Percentiles rank a stretch among this genome's conserved stretches.
These are phyloP conservation scores for Nomada fabriciana DNA, from an alignment of 2,888 invertebrate genomes.

Conservation along the genomic window DNA sequence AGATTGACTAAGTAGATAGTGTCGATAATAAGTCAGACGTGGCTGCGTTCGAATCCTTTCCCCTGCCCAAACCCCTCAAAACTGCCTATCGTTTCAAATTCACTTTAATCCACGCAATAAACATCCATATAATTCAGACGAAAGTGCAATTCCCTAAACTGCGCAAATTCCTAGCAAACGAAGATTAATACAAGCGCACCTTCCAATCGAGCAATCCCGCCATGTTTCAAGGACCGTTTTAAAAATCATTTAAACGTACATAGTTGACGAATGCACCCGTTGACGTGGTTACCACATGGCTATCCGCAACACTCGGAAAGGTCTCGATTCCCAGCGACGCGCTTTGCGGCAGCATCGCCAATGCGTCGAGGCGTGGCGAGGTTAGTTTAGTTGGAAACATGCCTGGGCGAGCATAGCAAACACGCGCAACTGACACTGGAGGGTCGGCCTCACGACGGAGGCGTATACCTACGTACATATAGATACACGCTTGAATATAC, in stretches of 20 bases:
- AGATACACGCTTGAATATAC: conserved; percentile 33
- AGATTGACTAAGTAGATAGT: not conserved
- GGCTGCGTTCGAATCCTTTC: not conserved
- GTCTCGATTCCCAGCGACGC: conserved; percentile 62
- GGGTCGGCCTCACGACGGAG: conserved; percentile 74
- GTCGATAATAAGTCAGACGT: not conserved
- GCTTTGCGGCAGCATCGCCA: conserved; percentile 74
- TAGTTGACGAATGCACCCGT: conserved; percentile 8
- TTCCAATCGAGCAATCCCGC: not conserved
- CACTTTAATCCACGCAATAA: no score
- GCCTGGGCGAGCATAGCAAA: conserved; percentile 82
- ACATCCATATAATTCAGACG: no score
- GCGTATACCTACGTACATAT: conserved; percentile 48
- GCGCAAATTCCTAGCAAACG: no score
- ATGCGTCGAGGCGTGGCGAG: conserved; percentile 81
- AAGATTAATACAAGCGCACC: not conserved
- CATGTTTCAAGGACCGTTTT: conserved; percentile 13
- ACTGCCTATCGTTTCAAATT: not conserved
- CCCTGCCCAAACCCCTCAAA: not conserved
- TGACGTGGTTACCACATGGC: conserved; percentile 50
- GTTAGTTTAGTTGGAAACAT: conserved; percentile 83
- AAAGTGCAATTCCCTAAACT: not conserved
- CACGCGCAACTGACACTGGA: conserved; percentile 82
- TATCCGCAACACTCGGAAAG: conserved; percentile 63
- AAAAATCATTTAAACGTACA: no score